phyloP scores from a whole-genome alignment of 2,888 invertebrate species.

The Oxystoma pomonae region DNA sequence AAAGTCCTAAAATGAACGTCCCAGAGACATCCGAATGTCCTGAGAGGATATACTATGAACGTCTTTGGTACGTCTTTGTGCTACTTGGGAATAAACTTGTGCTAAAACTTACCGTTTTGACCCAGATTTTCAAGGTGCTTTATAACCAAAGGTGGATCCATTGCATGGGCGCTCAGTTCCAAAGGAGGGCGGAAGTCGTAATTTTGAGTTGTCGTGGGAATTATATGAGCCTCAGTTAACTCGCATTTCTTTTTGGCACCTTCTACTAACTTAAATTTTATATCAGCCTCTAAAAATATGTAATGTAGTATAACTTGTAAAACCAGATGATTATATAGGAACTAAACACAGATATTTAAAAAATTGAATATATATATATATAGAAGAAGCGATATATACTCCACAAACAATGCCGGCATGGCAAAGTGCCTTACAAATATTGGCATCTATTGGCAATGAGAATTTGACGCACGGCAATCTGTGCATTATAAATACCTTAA shows the following conservation, averaged over 20 bases:
- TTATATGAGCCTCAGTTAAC: constrained; percentile 27
- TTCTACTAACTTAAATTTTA: constrained; percentile 23
- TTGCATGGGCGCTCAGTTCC: constrained; percentile 20
- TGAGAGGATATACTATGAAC: no score
- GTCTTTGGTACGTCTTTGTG: no score
- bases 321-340: not conserved
- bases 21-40: no score
- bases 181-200: constrained; percentile 28
- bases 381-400: no score
- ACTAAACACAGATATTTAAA: not conserved
- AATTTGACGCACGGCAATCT: no score
- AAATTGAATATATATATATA: no score
- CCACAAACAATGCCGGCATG: no score
- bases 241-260: constrained; percentile 16
- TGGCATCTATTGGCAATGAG: no score
- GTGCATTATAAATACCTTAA: no score
- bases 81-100: no score
- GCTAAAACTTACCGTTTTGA: constrained; percentile 29
- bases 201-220: constrained; percentile 31
- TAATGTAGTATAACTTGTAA: not conserved
- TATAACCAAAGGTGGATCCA: constrained; percentile 20
- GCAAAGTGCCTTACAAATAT: no score
- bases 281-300: constrained; percentile 26
- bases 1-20: no score
- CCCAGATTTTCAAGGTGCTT: constrained; percentile 26